phyloP scores from a whole-genome alignment of 1,140 invertebrate species.

The Prorops nasuta region DNA sequence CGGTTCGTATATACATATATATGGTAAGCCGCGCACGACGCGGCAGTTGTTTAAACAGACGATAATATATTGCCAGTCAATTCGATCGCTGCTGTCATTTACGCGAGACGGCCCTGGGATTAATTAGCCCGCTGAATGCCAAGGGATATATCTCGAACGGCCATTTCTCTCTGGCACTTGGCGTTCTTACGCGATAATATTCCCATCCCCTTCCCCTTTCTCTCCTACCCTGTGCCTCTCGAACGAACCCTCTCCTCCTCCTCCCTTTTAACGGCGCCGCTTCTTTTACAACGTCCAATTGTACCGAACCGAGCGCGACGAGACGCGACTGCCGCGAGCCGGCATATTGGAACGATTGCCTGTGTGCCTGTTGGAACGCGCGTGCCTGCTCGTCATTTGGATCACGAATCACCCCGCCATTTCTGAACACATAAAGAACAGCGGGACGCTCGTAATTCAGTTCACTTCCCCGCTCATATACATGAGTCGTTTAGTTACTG shows the following conservation, averaged over 20 bases:
- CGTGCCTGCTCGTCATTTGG: conserved; percentile 34
- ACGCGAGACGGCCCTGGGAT: conserved; percentile 28
- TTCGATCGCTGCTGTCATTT: conserved; percentile 33
- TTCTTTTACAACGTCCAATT: conserved; percentile 19
- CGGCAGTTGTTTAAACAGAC: conserved; percentile 28
- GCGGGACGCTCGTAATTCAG: conserved; percentile 30
- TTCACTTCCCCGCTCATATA: conserved; percentile 22
- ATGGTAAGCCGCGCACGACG: too few species aligned
- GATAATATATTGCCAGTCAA: conserved; percentile 31
- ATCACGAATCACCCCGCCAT: conserved; percentile 17
- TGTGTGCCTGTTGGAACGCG: conserved; percentile 24
- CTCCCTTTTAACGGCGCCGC: not conserved
- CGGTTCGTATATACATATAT: too few species aligned
- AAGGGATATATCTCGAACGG: conserved; percentile 24
- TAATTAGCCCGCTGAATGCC: conserved; percentile 28
- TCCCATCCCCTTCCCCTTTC: not conserved
- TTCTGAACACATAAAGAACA: conserved; percentile 22
- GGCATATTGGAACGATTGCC: conserved; percentile 33
- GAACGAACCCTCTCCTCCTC: not conserved
- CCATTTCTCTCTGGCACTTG: conserved; percentile 3
- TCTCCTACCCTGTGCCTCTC: not conserved
- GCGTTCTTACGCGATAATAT: not conserved
- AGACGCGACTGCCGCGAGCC: conserved; percentile 11
- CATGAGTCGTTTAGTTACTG: not conserved
- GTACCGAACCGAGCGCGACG: not conserved